Evolutionary conservation across 2,888 invertebrate genomes (phyloP), one percentile per base, ranked within the genome.

Genomic region (Plagiodera versicolora): DNA sequence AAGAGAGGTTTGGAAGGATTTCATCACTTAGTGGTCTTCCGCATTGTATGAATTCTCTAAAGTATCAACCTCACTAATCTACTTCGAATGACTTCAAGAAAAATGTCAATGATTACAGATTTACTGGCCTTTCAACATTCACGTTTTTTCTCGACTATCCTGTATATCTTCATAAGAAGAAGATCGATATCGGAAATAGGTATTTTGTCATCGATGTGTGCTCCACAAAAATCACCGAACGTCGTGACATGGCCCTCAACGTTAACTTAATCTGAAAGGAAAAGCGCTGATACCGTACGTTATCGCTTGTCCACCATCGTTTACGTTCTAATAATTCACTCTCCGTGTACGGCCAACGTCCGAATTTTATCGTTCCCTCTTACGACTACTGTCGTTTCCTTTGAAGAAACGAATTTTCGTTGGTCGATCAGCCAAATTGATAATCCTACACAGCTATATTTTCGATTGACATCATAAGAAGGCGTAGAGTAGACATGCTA

Each of bases 281-380:
- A 73, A 72, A 72, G 74, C 70, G 77, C 66, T 78, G 79, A 79
- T 77, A 75, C 73, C 67, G 66, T 65, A 70, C 69, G 77, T 79
- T 79, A 79, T 79, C 77, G 75, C 77, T 75, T 79, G 79, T 79
- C 79, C 75, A 74, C 74, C 71, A 69, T 69, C 71, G 74, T 79
- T 78, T 72, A 70, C 70, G 65, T 61, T 75, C 72, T 76, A 79
- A 79, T 79, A 79, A 78, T 76, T 79, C 78, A 79, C 71, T 67
- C 66, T 28, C 51, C 32, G 54, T 32, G 46, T 39, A n/a, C 14
- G 39, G 14, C 39, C 39, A 39, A 10, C 39, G 39, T 39, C 39
- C 39, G 39, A 39, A n/a, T 39, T 39, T 14, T 14, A 39, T 39
- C 39, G 14, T n/a, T 39, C 14, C 14, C 39, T 39, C 3, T 14